Evolutionary conservation across 2,113 vertebrate species (phyloP).

Genomic region (Passer domesticus): DNA sequence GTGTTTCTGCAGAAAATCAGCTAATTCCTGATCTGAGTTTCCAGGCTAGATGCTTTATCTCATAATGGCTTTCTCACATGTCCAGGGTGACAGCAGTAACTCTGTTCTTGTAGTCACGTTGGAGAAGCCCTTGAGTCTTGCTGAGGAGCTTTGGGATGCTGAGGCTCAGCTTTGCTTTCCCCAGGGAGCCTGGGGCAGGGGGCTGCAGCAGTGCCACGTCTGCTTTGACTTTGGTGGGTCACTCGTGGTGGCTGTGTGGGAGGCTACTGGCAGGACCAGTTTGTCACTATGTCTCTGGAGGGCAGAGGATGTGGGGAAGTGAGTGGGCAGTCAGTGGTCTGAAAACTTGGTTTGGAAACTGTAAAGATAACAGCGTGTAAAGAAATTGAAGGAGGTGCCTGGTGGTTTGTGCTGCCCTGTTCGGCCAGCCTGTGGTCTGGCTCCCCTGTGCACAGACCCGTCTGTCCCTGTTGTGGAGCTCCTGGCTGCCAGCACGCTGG

Average conservation of each 20-base stretch:
- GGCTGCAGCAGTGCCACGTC: accelerated
- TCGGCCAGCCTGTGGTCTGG: accelerated
- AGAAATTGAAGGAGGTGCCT: not conserved
- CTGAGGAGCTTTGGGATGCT: not conserved
- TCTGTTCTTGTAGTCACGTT: not conserved
- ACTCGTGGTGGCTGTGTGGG: not conserved
- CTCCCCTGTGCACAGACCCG: accelerated
- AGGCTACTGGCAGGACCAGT: not conserved
- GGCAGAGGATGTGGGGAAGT: not conserved
- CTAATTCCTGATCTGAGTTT: not conserved
- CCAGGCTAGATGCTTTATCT: not conserved
- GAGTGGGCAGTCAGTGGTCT: not conserved
- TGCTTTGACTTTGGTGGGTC: not conserved
- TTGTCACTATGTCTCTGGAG: not conserved
- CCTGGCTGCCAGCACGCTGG: not conserved
- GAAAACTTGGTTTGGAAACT: not conserved
- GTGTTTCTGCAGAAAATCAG: not conserved
- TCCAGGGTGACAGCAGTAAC: not conserved
- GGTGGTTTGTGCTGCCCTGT: accelerated
- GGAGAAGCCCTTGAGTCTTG: not conserved
- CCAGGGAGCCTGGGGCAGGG: not conserved
- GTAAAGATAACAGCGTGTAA: not conserved
- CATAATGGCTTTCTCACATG: accelerated
- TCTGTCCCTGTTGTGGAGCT: accelerated
- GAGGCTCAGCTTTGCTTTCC: not conserved